Evolutionary conservation across 2,888 invertebrate species (phyloP).

Genomic region (Stomorhina lunata): DNA sequence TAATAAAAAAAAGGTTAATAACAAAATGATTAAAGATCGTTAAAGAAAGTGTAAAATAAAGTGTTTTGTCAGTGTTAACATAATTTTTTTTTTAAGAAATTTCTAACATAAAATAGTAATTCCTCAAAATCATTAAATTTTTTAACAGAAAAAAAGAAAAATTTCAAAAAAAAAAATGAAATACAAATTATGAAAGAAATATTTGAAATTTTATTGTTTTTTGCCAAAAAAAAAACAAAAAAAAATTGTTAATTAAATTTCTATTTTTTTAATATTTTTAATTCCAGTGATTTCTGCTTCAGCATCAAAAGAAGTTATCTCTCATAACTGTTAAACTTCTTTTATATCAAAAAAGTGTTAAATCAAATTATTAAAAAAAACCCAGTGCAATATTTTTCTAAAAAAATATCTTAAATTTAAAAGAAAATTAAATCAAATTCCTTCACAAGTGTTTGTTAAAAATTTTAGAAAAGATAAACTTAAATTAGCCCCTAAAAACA

Average conservation of each 20-base stretch:
- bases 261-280: background rate
- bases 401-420: background rate
- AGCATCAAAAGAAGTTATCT: background rate
- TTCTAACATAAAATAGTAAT: conserved; percentile 46
- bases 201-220: background rate
- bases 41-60: too few relatives aligned
- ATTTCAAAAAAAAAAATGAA: conserved; percentile 32
- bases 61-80: too few relatives aligned
- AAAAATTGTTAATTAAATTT: background rate
- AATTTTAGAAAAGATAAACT: too few relatives aligned
- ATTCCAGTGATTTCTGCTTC: conserved; percentile 30
- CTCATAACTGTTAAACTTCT: background rate
- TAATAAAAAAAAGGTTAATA: too few relatives aligned
- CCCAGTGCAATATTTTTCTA: conserved; percentile 31
- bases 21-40: too few relatives aligned
- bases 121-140: conserved; percentile 36
- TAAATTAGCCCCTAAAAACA: too few relatives aligned
- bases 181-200: conserved; percentile 37
- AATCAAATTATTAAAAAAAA: conserved; percentile 5
- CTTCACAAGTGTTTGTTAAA: background rate
- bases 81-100: too few relatives aligned
- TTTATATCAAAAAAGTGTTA: background rate
- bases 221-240: background rate
- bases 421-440: background rate
- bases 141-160: conserved; percentile 3